Evolutionary conservation across 1,140 invertebrate genomes (phyloP).

Genomic region (Lepidostoma basale): DNA sequence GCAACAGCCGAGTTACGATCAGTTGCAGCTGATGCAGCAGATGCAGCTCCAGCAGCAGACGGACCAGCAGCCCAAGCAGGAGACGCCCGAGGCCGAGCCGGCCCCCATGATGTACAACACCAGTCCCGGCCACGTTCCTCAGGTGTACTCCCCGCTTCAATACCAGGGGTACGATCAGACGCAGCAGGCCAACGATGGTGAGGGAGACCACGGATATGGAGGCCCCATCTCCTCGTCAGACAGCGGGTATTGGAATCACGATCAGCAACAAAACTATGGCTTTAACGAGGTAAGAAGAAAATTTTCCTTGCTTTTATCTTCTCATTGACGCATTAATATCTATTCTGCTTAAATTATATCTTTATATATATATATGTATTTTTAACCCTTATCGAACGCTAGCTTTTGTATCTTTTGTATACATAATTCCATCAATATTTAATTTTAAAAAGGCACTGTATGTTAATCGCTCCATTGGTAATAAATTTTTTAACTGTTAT

Average conservation of each 20-base stretch:
- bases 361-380: too few relatives aligned
- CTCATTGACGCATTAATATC: too few relatives aligned
- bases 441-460: too few relatives aligned
- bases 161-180: not conserved
- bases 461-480: too few relatives aligned
- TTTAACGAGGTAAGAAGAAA: constrained; percentile 43
- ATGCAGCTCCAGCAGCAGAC: constrained; percentile 33
- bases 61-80: constrained; percentile 32
- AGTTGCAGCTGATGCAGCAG: constrained; percentile 37
- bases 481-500: too few relatives aligned
- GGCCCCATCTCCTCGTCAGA: constrained; percentile 21
- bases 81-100: constrained; percentile 29
- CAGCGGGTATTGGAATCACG: constrained; percentile 40
- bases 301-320: constrained; percentile 19
- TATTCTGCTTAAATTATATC: too few relatives aligned
- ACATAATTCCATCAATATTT: too few relatives aligned
- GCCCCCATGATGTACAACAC: constrained; percentile 34
- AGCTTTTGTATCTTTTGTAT: too few relatives aligned
- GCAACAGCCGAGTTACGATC: constrained; percentile 36
- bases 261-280: constrained; percentile 33
- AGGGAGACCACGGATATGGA: constrained; percentile 25
- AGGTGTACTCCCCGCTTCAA: constrained; percentile 20
- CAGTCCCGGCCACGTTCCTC: constrained; percentile 25
- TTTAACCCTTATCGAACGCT: too few relatives aligned
- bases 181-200: not conserved